phyloP scores from a whole-genome alignment of 92 coral and sea anemone genomes.

The Parazoanthus atlanticus region DNA sequence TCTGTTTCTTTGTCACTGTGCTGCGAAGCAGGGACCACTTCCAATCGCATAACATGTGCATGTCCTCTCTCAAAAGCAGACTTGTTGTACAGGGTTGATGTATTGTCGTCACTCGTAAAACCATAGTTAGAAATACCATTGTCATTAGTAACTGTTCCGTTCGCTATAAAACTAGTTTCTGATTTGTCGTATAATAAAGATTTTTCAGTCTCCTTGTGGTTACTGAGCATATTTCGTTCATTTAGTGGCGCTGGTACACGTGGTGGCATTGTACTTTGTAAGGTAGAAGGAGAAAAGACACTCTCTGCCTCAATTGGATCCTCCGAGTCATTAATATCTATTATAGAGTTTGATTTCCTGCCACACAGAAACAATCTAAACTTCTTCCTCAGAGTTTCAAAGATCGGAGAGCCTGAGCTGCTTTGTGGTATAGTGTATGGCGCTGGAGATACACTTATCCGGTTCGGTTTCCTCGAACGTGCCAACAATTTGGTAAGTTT shows the following conservation, averaged over 20 bases:
- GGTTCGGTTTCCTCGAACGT: not conserved
- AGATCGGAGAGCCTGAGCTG: not conserved
- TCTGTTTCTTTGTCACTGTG: not conserved
- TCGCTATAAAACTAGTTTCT: not conserved
- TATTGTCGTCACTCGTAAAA: not conserved
- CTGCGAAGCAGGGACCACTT: conserved; percentile 26
- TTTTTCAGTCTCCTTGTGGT: not conserved
- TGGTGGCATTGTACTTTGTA: not conserved
- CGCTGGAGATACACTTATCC: not conserved
- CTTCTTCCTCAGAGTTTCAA: not conserved
- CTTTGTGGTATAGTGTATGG: not conserved
- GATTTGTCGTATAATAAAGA: not conserved
- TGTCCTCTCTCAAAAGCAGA: not conserved
- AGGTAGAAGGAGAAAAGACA: not conserved
- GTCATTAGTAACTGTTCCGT: not conserved
- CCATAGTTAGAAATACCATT: not conserved
- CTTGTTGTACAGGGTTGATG: not conserved
- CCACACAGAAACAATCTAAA: not conserved
- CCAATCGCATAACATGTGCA: not conserved
- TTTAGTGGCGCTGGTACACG: not conserved
- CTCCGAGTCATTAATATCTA: not conserved
- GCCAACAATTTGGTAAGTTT: not conserved
- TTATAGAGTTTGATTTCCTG: not conserved
- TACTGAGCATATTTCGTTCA: not conserved
- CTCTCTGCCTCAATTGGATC: not conserved